These are phyloP conservation scores for Trachops cirrhosus DNA, from an alignment of 2,797 vertebrate genomes.

Conservation along the genomic window DNA sequence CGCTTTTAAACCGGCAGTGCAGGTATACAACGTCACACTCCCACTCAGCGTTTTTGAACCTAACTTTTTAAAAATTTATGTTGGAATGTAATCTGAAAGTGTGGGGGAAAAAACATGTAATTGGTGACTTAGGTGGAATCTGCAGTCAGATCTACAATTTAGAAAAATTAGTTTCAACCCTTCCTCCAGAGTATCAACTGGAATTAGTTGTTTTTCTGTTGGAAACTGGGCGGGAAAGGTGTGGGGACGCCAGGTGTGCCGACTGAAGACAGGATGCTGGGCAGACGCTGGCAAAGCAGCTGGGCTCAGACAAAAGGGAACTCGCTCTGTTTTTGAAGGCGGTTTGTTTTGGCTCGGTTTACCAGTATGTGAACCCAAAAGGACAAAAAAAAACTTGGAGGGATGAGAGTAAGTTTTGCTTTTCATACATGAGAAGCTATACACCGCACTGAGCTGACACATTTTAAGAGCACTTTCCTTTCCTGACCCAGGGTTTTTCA, in stretches of 20 bases:
- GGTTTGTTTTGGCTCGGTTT: constrained; percentile 22
- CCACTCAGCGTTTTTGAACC: background rate
- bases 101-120: no score
- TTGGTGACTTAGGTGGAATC: background rate
- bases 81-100: background rate
- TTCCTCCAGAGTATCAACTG: background rate
- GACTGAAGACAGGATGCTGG: background rate
- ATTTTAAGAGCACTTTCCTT: background rate
- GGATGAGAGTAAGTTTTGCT: background rate
- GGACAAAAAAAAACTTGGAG: background rate
- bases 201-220: background rate
- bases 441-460: background rate
- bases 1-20: background rate
- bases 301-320: background rate
- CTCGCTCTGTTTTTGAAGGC: background rate
- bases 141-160: background rate
- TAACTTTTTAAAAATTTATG: background rate
- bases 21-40: background rate
- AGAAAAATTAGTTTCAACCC: background rate
- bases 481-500: background rate
- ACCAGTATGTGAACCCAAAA: background rate
- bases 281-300: background rate
- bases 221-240: background rate
- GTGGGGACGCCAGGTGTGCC: background rate
- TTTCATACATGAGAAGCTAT: background rate